Percentiles rank a stretch among this genome's conserved stretches.
Conservation (phyloP, 2,888 invertebrate species). For the Eledona agricola region DNA sequence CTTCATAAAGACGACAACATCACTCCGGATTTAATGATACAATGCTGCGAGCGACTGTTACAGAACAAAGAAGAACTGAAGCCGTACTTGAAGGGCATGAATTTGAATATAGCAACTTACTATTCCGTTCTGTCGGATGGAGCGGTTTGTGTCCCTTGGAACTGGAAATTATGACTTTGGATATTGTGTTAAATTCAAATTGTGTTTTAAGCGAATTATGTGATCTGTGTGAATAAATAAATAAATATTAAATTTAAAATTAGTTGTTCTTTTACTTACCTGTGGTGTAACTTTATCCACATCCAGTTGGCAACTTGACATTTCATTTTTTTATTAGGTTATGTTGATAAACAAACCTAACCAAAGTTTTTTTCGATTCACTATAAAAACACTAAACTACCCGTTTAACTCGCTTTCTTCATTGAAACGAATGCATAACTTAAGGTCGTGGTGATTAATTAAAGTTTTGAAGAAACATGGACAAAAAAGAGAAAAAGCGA, state of each 20-base stretch:
- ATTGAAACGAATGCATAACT: too few species aligned
- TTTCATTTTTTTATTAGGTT: not conserved
- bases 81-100: conserved; percentile 70
- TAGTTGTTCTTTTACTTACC: too few species aligned
- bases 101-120: conserved; percentile 86
- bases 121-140: conserved; percentile 92
- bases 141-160: conserved; percentile 92
- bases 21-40: conserved; percentile 88
- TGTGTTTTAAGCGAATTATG: not conserved
- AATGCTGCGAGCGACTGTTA: conserved; percentile 79
- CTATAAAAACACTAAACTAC: too few species aligned
- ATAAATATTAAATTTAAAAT: too few species aligned
- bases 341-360: too few species aligned
- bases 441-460: too few species aligned
- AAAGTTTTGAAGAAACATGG: conserved; percentile 8
- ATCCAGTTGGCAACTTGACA: too few species aligned
- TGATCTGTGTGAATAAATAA: too few species aligned
- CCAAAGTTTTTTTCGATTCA: too few species aligned
- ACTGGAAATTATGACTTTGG: conserved; percentile 71
- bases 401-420: too few species aligned
- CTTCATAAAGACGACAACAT: conserved; percentile 91
- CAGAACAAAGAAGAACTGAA: conserved; percentile 63
- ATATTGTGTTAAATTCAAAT: conserved; percentile 4
- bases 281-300: too few species aligned
- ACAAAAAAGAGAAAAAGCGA: conserved; percentile 51